Evolutionary conservation across 2,888 invertebrate species (phyloP), one percentile per base, ranked within the genome.

Genomic region (Drosophila neotestacea): DNA sequence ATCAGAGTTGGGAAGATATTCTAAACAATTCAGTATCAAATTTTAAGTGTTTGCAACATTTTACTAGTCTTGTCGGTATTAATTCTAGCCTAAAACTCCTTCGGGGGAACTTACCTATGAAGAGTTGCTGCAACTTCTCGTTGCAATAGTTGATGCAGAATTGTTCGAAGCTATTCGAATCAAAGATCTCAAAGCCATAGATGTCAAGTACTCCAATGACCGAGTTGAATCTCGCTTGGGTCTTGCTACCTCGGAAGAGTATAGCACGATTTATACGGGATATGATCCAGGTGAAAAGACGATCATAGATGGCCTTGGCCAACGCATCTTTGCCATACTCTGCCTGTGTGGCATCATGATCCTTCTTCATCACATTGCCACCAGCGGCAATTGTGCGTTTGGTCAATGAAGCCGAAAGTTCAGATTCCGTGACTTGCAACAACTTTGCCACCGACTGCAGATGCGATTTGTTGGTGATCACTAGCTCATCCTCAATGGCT

Each of bases 81-180:
- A 22, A 2, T 22, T 22, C 3, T 22, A 22, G 16, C 16, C 16
- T 22, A 22, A 22, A 22, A 3, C 30, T 5, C 5, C n/a, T n/a
- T 2, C 1, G 0, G 2, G 6, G 1, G 1, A 32, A 78, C 93
- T 93, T 90, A 96, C 97, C 97, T 90, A 99, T 99, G 92, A 99
- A 99, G 38, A 99, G 94, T 92, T 99, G 99, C 92, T 99, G 99
- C 77, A 99, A 94, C 92, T 99, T 99, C 93, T 99, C 99, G 92
- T 99, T 99, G 91, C 99, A 99, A 93, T 99, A 99, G 93, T 99
- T 99, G 13, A 99, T 99, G 93, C 99, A 99, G 93, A 99, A 98
- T 93, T 99, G 99, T 92, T 99, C 99, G 93, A 99, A 98, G 93
- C 98, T 98, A 93, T 99, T 99, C 32, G 95, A 95, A 83, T 98